Evolutionary conservation across 2,113 vertebrate species (phyloP).

Genomic region (Lycaon pictus): DNA sequence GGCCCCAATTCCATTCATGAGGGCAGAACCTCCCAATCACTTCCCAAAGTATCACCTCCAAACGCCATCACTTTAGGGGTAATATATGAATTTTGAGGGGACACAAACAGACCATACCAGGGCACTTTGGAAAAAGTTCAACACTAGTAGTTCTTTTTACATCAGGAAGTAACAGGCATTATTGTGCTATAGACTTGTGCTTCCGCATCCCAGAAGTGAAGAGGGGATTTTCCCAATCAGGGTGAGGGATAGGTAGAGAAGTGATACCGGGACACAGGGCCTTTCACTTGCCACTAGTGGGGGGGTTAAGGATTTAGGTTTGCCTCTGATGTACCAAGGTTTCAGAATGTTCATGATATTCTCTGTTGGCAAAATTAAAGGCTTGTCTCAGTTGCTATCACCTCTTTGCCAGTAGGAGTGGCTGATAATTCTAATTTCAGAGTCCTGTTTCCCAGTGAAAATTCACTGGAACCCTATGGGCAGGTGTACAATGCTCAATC

Average conservation of each 20-base stretch:
- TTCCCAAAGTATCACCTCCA: neutral
- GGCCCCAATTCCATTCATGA: neutral
- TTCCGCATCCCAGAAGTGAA: neutral
- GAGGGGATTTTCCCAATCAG: neutral
- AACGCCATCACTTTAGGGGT: neutral
- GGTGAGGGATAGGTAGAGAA: neutral
- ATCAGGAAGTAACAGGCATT: neutral
- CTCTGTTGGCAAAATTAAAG: neutral
- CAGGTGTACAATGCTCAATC: neutral
- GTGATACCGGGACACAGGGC: neutral
- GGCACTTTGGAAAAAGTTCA: neutral
- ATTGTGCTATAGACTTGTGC: neutral
- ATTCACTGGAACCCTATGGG: neutral
- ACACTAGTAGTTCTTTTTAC: neutral
- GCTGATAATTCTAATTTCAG: neutral
- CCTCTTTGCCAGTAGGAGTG: neutral
- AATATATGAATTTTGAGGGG: neutral
- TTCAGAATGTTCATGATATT: neutral
- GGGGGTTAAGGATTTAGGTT: neutral
- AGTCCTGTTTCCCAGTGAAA: neutral
- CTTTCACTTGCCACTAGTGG: neutral
- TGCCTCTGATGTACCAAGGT: neutral
- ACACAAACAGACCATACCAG: neutral
- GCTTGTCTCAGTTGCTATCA: neutral
- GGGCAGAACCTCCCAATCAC: neutral